Base-by-base conservation (phyloP, 1,140 invertebrate species). In the Halesus radiatus region DNA sequence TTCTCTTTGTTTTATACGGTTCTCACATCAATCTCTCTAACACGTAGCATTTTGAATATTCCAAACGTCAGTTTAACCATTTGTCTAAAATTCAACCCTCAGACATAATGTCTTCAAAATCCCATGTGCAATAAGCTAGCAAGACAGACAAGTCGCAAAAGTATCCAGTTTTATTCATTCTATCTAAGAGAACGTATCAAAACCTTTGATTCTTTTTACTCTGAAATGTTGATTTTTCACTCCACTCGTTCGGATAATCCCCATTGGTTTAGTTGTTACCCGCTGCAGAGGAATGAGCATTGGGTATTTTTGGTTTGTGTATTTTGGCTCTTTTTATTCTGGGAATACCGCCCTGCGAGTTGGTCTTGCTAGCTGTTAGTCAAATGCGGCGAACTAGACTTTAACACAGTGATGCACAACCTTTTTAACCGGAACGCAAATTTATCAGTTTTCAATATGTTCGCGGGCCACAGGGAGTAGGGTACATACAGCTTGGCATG, bases 1-100 rank as follows among this genome's bases (percentile, higher is more conserved):
- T 56, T 22, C 54, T 18, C 54, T 18, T 56, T 22, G 54, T 22
- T 60, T 60, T 13, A 23, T 60, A 13, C 56, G 56, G 15, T 60
- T 60, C 56, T 23, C 56, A 22, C 56, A 60, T 60, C 56, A 60
- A 60, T 60, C 56, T 60, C 23, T 60, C 56, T 60, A 60, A 60
- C 56, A 20, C 18, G 15, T 22, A 20, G 56, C 56, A n/a, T 60
- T 18, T 60, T 60, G 23, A 60, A 60, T 60, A 60, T 60, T 60
- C 56, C 20, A 23, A 60, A 23, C 23, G 56, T 60, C 56, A 60
- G 7, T 60, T 60, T 23, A 18, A 22, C n/a, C 56, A 60, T 60
- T 60, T 23, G 20, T 22, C 20, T 60, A 20, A 13, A 13, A 3
- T 60, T 15, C 56, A 60, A 23, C 18, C 56, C 18, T 23, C 18